A percentile compares a stretch with the other conserved stretches of the same genome.
Conservation (phyloP, 2,113 vertebrate species). For the Mesitornis unicolor region DNA sequence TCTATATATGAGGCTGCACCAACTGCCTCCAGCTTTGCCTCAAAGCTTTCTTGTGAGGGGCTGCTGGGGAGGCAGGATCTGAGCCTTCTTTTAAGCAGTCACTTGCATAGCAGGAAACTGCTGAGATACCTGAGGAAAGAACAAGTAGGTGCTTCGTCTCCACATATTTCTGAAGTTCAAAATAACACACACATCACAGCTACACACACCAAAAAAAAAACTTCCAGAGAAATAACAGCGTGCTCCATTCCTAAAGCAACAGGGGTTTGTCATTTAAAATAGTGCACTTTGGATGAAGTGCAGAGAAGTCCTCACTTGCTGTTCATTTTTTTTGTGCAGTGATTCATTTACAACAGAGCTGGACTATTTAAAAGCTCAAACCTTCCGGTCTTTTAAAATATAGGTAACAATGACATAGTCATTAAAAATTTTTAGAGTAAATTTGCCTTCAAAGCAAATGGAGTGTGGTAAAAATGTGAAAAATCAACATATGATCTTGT, state of each 20-base stretch:
- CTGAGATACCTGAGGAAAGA: background rate
- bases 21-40: background rate
- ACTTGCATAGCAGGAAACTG: conserved; percentile 69
- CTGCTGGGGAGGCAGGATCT: background rate
- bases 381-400: conserved; percentile 61
- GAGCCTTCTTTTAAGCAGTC: conserved; percentile 40
- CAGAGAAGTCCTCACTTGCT: conserved; percentile 35
- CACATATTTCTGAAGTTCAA: background rate
- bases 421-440: conserved; percentile 71
- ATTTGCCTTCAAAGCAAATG: conserved; percentile 80
- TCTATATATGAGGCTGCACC: background rate
- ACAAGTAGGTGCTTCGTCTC: background rate
- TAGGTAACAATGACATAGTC: conserved; percentile 80
- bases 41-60: background rate
- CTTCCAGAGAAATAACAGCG: background rate
- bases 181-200: background rate
- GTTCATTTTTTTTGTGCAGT: conserved; percentile 23
- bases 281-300: conserved; percentile 29
- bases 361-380: conserved; percentile 50
- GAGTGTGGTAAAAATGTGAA: conserved; percentile 20
- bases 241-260: conserved; percentile 49
- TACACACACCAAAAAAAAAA: background rate
- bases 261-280: background rate
- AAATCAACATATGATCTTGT: background rate
- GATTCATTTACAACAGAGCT: conserved; percentile 46